Evolutionary conservation across 1,140 invertebrate genomes (phyloP).

Genomic region (Batillaria attramentaria): DNA sequence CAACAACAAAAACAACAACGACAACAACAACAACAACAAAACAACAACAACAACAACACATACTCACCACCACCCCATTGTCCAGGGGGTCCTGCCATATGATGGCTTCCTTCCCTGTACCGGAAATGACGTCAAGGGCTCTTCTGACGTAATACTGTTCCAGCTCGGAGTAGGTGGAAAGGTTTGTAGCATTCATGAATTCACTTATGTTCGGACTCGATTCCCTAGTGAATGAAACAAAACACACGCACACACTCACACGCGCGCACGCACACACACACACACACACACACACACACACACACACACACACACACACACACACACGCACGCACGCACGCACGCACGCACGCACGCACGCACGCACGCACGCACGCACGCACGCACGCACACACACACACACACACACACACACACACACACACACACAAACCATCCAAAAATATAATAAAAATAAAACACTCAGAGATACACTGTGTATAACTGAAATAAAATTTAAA

Average conservation of each 20-base stretch:
- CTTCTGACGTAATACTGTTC: slow-evolving; percentile 80
- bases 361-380: not conserved
- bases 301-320: not conserved
- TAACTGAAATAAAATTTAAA: no score
- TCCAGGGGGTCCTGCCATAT: slow-evolving; percentile 95
- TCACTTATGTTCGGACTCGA: slow-evolving; percentile 81
- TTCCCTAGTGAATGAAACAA: slow-evolving; percentile 74
- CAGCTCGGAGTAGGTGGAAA: slow-evolving; percentile 72
- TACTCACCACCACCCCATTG: slow-evolving; percentile 77
- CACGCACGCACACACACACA: slow-evolving; percentile 14
- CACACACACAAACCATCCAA: not conserved
- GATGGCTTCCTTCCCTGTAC: slow-evolving; percentile 75
- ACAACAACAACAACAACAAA: no score
- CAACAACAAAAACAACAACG: no score
- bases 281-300: not conserved
- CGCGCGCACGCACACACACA: not conserved
- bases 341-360: slow-evolving; percentile 9
- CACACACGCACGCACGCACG: not conserved
- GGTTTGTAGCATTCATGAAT: slow-evolving; percentile 80
- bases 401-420: slow-evolving; percentile 11
- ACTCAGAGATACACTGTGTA: no score
- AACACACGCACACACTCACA: not conserved
- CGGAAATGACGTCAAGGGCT: slow-evolving; percentile 73
- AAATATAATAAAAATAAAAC: not conserved
- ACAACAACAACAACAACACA: no score